Conservation (phyloP, 2,797 vertebrate species). For the Hirundo rustica region DNA sequence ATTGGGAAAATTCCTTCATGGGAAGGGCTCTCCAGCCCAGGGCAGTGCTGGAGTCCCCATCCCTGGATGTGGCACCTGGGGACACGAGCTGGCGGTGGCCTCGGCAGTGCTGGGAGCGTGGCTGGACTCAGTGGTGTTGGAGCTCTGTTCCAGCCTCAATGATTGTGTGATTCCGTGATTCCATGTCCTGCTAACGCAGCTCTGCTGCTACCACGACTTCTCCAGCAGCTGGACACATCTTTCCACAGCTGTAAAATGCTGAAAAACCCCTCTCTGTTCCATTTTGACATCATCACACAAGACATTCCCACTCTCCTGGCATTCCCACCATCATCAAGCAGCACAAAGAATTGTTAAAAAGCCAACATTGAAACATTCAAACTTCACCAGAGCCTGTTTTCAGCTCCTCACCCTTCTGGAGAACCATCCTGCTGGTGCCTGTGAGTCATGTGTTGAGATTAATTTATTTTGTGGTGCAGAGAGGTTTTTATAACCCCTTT, state of each 20-base stretch:
- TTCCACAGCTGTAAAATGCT: background rate
- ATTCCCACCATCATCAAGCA: background rate
- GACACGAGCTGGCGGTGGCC: background rate
- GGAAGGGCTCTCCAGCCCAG: background rate
- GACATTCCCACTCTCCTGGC: background rate
- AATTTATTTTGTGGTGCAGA: constrained; percentile 1
- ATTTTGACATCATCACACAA: background rate
- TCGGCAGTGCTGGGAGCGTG: background rate
- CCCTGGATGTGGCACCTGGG: background rate
- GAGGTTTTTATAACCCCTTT: constrained; percentile 24
- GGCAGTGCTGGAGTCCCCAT: background rate
- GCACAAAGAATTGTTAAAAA: background rate
- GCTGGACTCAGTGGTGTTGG: background rate
- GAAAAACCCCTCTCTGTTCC: background rate
- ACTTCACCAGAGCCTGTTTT: background rate
- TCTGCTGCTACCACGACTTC: background rate
- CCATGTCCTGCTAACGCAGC: background rate
- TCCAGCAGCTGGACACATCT: background rate
- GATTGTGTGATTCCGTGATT: background rate
- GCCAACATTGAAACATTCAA: background rate
- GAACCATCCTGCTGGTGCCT: background rate
- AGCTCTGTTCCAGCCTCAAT: background rate
- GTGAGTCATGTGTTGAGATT: constrained; percentile 44
- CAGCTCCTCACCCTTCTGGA: background rate
- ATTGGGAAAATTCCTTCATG: background rate